A percentile compares a stretch with the other conserved stretches of the same genome.
phyloP scores from a whole-genome alignment of 2,888 invertebrate species.

The Dasysyrphus albostriatus region DNA sequence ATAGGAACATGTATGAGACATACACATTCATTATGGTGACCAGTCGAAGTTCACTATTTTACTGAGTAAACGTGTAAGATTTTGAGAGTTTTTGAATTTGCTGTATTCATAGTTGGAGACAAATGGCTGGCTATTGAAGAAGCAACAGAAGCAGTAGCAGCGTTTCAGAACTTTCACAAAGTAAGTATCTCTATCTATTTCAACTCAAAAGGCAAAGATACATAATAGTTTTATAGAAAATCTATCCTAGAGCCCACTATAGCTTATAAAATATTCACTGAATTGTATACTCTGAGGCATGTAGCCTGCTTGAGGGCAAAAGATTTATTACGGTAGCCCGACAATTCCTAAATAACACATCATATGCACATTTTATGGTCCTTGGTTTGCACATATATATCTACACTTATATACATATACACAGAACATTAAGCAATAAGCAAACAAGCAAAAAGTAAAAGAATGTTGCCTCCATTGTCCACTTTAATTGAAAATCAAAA shows the following conservation, averaged over 20 bases:
- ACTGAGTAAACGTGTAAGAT: too few relatives aligned
- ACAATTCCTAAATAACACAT: slow-evolving; percentile 68
- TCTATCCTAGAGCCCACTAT: slow-evolving; percentile 1
- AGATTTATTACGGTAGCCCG: slow-evolving; percentile 61
- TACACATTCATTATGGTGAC: too few relatives aligned
- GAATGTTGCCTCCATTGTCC: slow-evolving; percentile 61
- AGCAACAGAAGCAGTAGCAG: too few relatives aligned
- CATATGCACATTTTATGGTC: slow-evolving; percentile 72
- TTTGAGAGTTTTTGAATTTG: too few relatives aligned
- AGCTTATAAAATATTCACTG: slow-evolving; percentile 60
- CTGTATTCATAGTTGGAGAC: too few relatives aligned
- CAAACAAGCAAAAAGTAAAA: slow-evolving; percentile 56
- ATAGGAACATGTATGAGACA: too few relatives aligned
- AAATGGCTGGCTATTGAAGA: too few relatives aligned
- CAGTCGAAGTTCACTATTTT: too few relatives aligned
- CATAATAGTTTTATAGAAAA: slow-evolving; percentile 34
- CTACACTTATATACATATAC: neutral
- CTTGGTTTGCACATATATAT: slow-evolving; percentile 31
- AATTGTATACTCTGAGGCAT: slow-evolving; percentile 37
- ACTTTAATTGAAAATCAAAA: slow-evolving; percentile 73
- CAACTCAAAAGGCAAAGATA: slow-evolving; percentile 24
- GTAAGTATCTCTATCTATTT: slow-evolving; percentile 23
- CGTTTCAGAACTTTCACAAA: neutral
- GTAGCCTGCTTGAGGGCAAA: slow-evolving; percentile 47
- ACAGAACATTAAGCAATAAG: neutral